Base-by-base conservation (phyloP, 1,140 invertebrate species). In the Coenobita brevimanus region DNA sequence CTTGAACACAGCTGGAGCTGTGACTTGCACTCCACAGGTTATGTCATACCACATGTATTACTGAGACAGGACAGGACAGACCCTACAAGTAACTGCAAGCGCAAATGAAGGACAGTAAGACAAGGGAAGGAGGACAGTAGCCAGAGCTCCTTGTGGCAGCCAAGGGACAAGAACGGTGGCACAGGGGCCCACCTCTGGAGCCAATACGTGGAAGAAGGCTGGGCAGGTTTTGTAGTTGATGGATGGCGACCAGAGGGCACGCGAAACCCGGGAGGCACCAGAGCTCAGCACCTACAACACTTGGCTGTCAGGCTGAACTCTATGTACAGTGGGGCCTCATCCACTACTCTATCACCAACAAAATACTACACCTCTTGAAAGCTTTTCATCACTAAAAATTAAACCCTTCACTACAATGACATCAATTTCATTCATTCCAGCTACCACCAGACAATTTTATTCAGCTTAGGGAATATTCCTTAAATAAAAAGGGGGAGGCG, bases 151-250 rank as follows among this genome's bases (percentile, higher is more conserved):
- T 76, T 64, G 50, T 33, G 86, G 64, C 60, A 67, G 79, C 71
- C 69, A 75, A 76, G 78, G 78, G 69, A 30, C 73, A 75, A 88
- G 64, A 75, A 82, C 78, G 36, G 30, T 36, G 43, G 71, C 79
- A 38, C 4, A 41, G 76, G 71, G 30, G 69, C 86, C 86, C 86
- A 88, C 86, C 86, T 88, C 86, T 75, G 85, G 85, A 79, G 76
- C 85, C 86, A 88, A 82, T 57, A 88, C 85, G 86, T 88, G 86
- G 86, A 88, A 88, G 86, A 88, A 88, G 86, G 86, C 86, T 43
- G 86, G 86, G 79, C 86, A 88, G 79, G 86, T 88, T 75, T 88
- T 88, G 86, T 88, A 88, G 86, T 88, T 88, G 79, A 43, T 82
- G 54, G 86, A 82, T 30, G 86, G 86, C 60, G 86, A 88, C 86